phyloP scores from a whole-genome alignment of 2,113 vertebrate genomes.

The Peromyscus polionotus region DNA sequence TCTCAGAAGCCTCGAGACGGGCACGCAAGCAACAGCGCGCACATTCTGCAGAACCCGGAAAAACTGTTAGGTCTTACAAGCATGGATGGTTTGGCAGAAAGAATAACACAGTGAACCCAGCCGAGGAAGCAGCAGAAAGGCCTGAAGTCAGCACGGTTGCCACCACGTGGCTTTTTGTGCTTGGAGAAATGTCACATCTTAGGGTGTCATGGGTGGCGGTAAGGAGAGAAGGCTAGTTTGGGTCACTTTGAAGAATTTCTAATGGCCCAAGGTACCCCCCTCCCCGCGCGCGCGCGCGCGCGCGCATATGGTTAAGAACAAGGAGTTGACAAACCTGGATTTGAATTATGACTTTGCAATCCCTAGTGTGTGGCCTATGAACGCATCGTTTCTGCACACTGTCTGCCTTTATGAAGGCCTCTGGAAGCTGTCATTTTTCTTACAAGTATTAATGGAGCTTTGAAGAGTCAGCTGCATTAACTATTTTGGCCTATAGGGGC shows the following conservation, averaged over 20 bases:
- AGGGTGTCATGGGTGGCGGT: neutral
- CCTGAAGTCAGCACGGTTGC: neutral
- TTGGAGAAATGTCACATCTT: neutral
- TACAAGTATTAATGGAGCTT: neutral
- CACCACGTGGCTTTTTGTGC: neutral
- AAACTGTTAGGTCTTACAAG: neutral
- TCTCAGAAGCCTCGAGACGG: neutral
- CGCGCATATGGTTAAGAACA: neutral
- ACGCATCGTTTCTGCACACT: neutral
- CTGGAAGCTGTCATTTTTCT: neutral
- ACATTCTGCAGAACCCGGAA: neutral
- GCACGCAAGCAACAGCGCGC: neutral
- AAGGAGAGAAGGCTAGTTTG: neutral
- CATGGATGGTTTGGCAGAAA: neutral
- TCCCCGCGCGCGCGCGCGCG: no score
- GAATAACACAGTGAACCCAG: no score
- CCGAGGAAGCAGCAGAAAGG: neutral
- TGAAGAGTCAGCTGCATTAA: neutral
- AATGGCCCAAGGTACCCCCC: neutral
- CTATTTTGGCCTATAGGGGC: constrained; percentile 35
- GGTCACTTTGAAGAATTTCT: neutral
- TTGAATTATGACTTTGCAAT: neutral
- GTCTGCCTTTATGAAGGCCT: neutral
- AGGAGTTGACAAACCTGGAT: neutral
- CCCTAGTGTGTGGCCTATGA: neutral